A percentile compares a stretch with the other conserved stretches of the same genome.
Conservation (phyloP, 2,113 vertebrate species). For the Artemisiospiza belli region DNA sequence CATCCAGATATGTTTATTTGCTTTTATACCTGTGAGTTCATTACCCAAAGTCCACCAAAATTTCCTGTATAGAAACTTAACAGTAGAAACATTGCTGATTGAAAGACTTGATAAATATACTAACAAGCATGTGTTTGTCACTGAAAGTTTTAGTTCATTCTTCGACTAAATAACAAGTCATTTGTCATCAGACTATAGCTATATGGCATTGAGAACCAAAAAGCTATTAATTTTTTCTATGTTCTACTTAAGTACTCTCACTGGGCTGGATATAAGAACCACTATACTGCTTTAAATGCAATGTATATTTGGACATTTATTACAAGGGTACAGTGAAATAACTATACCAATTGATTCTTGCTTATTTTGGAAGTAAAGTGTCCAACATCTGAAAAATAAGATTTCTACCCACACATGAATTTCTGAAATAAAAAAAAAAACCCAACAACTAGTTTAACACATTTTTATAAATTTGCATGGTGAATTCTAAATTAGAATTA, state of each 20-base stretch:
- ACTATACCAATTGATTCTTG: neutral
- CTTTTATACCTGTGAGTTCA: neutral
- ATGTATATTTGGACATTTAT: neutral
- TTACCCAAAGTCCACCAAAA: neutral
- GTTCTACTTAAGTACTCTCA: neutral
- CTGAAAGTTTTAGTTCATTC: neutral
- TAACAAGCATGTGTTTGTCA: neutral
- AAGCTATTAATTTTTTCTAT: neutral
- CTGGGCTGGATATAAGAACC: neutral
- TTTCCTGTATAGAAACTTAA: neutral
- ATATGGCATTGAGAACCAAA: neutral
- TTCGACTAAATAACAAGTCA: neutral
- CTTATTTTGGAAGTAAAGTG: neutral
- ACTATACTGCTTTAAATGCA: neutral
- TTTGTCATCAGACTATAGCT: neutral
- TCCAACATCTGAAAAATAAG: neutral
- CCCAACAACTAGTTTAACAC: neutral
- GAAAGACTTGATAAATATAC: neutral
- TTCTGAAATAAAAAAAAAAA: neutral
- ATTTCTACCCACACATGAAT: neutral
- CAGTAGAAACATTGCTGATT: no score
- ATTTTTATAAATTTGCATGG: neutral
- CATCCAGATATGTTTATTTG: neutral
- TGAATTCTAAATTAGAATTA: no score
- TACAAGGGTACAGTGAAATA: neutral